These are phyloP conservation scores for Marmota monax DNA, from an alignment of 2,113 vertebrate genomes.

Conservation along the genomic window DNA sequence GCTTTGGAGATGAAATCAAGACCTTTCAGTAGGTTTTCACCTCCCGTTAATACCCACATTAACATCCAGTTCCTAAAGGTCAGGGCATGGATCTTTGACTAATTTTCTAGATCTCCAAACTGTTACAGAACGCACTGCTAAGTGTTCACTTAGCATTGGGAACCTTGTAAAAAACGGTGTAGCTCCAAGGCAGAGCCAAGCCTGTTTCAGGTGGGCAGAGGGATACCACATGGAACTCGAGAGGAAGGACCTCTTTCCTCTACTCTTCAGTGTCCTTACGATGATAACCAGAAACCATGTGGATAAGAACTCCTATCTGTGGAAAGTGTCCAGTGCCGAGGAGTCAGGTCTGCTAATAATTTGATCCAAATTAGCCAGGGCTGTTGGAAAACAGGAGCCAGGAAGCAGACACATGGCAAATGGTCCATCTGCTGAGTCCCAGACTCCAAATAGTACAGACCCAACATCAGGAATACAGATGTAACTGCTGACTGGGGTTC, in stretches of 20 bases:
- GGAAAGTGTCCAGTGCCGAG: neutral
- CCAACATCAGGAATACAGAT: neutral
- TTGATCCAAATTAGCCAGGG: slow-evolving; percentile 57
- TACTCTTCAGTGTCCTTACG: neutral
- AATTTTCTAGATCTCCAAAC: neutral
- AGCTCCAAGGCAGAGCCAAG: neutral
- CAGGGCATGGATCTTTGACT: neutral
- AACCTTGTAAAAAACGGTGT: neutral
- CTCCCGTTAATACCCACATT: neutral
- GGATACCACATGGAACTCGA: neutral
- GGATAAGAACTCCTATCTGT: neutral
- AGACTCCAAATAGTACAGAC: neutral
- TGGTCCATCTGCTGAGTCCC: neutral
- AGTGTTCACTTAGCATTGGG: accelerated
- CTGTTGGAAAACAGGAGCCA: slow-evolving; percentile 63
- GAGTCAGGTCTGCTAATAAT: slow-evolving; percentile 32
- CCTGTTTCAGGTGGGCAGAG: neutral
- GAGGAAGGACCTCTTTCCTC: neutral
- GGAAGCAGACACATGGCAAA: slow-evolving; percentile 36
- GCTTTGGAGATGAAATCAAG: neutral
- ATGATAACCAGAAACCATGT: neutral
- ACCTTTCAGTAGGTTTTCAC: neutral
- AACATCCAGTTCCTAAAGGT: neutral
- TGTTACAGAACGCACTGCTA: neutral
- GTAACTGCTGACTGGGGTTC: neutral